Evolutionary conservation across 2,888 invertebrate genomes (phyloP), one percentile per base, ranked within the genome.

Genomic region (Eilema sororculum): DNA sequence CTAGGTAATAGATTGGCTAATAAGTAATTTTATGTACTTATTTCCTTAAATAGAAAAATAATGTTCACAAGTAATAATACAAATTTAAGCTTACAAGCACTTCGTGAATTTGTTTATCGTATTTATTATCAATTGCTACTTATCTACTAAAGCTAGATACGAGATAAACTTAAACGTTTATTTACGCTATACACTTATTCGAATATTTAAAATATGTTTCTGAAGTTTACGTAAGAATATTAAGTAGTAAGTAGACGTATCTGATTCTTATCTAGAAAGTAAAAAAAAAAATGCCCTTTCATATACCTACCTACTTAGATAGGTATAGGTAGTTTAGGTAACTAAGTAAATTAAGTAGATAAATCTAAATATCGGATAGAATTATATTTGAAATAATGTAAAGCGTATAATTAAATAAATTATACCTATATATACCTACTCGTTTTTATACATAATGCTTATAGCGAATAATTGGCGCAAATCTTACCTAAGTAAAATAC

Each of bases 131-230:
- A 52, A 52, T 52, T n/a, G 20, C 52, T n/a, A n/a, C n/a, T 52
- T 52, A 52, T 52, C 52, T 52, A 52, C n/a, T n/a, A n/a, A 52
- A n/a, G 52, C 20, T 52, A n/a, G n/a, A 52, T 52, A 52, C 0
- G n/a, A 52, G n/a, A 52, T 52, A 52, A 52, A 52, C 52, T 52
- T 52, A 52, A 52, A 52, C n/a, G n/a, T 52, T n/a, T 52, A 52
- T 52, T n/a, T 52, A 52, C 52, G 20, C n/a, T 9, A 16, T 1
- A 16, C 12, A 46, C 52, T 9, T 9, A 52, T n/a, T n/a, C n/a
- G 46, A 20, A 20, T 52, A 52, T 52, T 52, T n/a, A n/a, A 52
- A 52, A 52, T 25, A 25, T 58, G 57, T 24, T 24, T 16, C 5
- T 58, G 13, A 58, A 24, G 13, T 58, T 24, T 24, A 24, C 1